Evolutionary conservation across 2,888 invertebrate species (phyloP).

Genomic region (Sarcophaga subvicina): DNA sequence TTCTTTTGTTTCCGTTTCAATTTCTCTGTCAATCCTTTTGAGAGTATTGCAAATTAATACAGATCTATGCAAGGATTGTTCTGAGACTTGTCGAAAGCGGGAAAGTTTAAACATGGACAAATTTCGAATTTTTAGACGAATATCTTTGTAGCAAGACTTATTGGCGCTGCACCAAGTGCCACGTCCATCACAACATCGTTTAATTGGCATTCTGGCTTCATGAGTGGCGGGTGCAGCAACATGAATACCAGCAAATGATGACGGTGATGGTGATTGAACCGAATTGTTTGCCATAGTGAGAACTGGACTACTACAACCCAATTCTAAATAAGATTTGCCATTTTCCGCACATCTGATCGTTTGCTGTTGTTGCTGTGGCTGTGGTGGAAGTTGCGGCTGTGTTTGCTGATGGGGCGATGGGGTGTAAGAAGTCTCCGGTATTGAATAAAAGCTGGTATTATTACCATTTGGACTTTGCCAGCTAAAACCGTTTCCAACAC

Average conservation of each 20-base stretch:
- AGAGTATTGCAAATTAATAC: conserved; percentile 97
- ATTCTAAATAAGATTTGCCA: conserved; percentile 94
- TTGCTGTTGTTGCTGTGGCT: conserved; percentile 82
- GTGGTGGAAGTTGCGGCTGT: conserved; percentile 62
- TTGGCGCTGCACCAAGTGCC: conserved; percentile 89
- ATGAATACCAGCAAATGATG: conserved; percentile 65
- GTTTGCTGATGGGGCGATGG: conserved; percentile 69
- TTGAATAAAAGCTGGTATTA: conserved; percentile 60
- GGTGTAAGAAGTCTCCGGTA: conserved; percentile 46
- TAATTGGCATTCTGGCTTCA: conserved; percentile 77
- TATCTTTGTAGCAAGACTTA: conserved; percentile 91
- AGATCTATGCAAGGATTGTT: conserved; percentile 93
- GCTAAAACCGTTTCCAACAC: conserved; percentile 73
- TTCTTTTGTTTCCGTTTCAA: conserved; percentile 87
- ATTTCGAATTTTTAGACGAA: conserved; percentile 94
- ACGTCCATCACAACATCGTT: conserved; percentile 88
- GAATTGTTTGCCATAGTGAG: conserved; percentile 64
- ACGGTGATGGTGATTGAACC: conserved; percentile 63
- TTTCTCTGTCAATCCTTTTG: conserved; percentile 93
- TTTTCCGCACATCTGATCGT: conserved; percentile 94
- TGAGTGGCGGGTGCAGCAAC: conserved; percentile 70
- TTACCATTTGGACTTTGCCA: conserved; percentile 77
- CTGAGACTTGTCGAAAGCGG: conserved; percentile 92
- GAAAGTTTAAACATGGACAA: conserved; percentile 96
- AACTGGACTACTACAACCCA: conserved; percentile 86